Evolutionary conservation across 2,113 vertebrate genomes (phyloP).

Genomic region (Indri indri): DNA sequence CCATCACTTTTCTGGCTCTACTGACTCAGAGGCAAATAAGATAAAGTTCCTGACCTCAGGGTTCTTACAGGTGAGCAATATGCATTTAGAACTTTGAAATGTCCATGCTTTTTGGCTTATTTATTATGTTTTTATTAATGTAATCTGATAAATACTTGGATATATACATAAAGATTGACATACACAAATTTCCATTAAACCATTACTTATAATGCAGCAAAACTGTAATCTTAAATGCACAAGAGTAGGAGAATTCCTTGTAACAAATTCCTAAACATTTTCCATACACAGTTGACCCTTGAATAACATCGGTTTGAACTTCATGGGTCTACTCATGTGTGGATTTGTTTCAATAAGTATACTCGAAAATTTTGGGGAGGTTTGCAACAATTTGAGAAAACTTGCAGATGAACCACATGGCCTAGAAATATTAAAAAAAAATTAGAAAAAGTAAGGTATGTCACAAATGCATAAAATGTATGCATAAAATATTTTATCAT

Average conservation of each 20-base stretch:
- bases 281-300: neutral
- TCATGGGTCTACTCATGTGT: neutral
- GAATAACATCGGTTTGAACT: neutral
- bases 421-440: neutral
- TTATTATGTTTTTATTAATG: constrained; percentile 25
- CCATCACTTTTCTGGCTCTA: neutral
- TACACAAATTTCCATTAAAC: neutral
- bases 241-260: neutral
- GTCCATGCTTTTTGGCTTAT: neutral
- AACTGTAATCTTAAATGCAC: neutral
- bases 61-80: constrained; percentile 22
- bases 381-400: neutral
- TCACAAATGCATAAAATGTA: neutral
- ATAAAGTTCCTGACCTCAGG: neutral
- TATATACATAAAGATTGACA: neutral
- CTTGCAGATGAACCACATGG: neutral
- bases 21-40: constrained; percentile 12
- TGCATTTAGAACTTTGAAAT: neutral
- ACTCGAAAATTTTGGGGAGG: neutral
- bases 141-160: constrained; percentile 14
- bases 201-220: neutral
- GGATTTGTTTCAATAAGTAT: neutral
- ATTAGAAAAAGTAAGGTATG: neutral
- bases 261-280: neutral
- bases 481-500: neutral